Conservation (phyloP, 2,113 vertebrate species). For the Leucosticte australis region DNA sequence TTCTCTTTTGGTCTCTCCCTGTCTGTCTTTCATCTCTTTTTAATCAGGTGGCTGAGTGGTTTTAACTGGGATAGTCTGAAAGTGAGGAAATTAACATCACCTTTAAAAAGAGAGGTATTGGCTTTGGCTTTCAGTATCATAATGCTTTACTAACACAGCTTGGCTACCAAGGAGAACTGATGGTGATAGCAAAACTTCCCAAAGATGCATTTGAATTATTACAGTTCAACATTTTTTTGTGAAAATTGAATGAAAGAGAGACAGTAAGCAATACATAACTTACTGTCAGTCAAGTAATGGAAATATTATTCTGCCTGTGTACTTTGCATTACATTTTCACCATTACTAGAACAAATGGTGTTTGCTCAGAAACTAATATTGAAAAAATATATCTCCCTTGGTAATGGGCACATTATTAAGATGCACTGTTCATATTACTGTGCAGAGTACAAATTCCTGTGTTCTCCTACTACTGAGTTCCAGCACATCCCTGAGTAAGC, state of each 20-base stretch:
- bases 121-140: background rate
- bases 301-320: background rate
- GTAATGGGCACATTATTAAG: background rate
- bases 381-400: background rate
- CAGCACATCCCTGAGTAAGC: background rate
- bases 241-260: background rate
- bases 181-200: background rate
- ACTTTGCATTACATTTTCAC: background rate
- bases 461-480: background rate
- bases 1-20: background rate
- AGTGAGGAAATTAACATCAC: constrained; percentile 79
- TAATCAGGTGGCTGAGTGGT: constrained; percentile 87
- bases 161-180: background rate
- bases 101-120: constrained; percentile 87
- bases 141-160: background rate
- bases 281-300: background rate
- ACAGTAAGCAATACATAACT: background rate
- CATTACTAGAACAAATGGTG: background rate
- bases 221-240: background rate
- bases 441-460: background rate
- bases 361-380: background rate
- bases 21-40: background rate
- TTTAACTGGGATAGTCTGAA: constrained; percentile 93
- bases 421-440: background rate
- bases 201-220: background rate